Base-by-base conservation (phyloP, 2,888 invertebrate species). In the Drosophila putrida region DNA sequence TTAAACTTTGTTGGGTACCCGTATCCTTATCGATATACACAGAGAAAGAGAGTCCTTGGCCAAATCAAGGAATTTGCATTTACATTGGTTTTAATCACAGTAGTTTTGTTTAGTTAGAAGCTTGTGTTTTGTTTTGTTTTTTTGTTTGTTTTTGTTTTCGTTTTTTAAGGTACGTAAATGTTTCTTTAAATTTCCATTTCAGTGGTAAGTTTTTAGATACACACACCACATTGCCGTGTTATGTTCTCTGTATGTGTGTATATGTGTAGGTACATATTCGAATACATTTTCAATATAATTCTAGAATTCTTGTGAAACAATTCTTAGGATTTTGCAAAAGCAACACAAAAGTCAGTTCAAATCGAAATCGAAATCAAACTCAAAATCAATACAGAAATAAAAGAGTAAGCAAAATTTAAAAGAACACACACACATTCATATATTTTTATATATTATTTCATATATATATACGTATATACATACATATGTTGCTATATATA, bases 121-220 rank as follows among this genome's bases (percentile, higher is more conserved):
- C 88, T 81, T 89, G 31, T 51, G 2, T 20, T 20, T 20, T 20
- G 1, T 20, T 20, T 20, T 20, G 20, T 20, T 20, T 20, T n/a
- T n/a, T n/a, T n/a, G n/a, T n/a, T 20, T 20, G 20, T 20, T 20
- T 20, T 20, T 20, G 20, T 20, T 20, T n/a, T n/a, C n/a, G n/a
- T n/a, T n/a, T n/a, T 77, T 63, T 84, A 84, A 89, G 90, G 90
- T 90, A 89, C 89, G 79, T 86, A 81, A 79, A 88, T 81, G 78
- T 87, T 84, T 82, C 83, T 66, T 68, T 83, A 75, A 81, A 87
- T 78, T 75, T 82, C 62, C 74, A 70, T 83, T 70, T 82, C 82
- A 86, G 83, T 83, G 85, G 85, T 83, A 83, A 80, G 70, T 78
- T 75, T 75, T 82, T 82, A 58, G 66, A 73, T 66, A 75, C 69